Base-by-base conservation (phyloP, 2,888 invertebrate genomes). In the Andricus curvator region DNA sequence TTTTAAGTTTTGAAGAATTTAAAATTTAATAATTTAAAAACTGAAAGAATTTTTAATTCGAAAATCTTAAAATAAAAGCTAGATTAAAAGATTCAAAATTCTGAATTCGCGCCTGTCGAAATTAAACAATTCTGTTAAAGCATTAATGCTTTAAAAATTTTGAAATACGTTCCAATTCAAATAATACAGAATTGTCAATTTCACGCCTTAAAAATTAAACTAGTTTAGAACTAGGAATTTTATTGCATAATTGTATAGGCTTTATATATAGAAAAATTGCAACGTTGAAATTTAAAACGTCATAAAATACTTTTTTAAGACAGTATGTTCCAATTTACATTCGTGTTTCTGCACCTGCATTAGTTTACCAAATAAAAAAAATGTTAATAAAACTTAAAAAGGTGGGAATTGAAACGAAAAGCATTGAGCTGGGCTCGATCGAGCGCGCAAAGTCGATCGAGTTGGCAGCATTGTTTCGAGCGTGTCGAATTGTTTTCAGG, bases 401-500 rank as follows among this genome's bases (percentile, higher is more conserved):
- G 8, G n/a, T 15, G 25, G 62, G 5, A 62, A 62, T 25, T 5
- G 22, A 62, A 62, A 62, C 22, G 20, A 62, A 62, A 62, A 25
- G 25, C 62, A 62, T 62, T 22, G 22, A 25, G 15, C 25, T 25
- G 62, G 62, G 25, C 25, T 62, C 62, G 62, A 62, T 62, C 62
- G 62, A 62, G 62, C 25, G 62, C 62, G 62, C 25, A 62, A 25
- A 62, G 25, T 62, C 62, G 62, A 62, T 62, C 62, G 25, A 62
- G 62, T 78, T 81, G 80, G 79, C 78, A 62, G 62, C 77, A 82
- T 81, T 83, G 80, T 82, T 83, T 83, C 81, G 78, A 84, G 83
- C 83, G 84, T 80, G 82, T 85, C 84, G 74, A 85, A 86, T 86
- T 82, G 82, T 80, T 84, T 85, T 78, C 83, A 84, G 83, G 76